Evolutionary conservation across 2,888 invertebrate genomes (phyloP), one percentile per base, ranked within the genome.

Genomic region (Pristionchus arcanus): DNA sequence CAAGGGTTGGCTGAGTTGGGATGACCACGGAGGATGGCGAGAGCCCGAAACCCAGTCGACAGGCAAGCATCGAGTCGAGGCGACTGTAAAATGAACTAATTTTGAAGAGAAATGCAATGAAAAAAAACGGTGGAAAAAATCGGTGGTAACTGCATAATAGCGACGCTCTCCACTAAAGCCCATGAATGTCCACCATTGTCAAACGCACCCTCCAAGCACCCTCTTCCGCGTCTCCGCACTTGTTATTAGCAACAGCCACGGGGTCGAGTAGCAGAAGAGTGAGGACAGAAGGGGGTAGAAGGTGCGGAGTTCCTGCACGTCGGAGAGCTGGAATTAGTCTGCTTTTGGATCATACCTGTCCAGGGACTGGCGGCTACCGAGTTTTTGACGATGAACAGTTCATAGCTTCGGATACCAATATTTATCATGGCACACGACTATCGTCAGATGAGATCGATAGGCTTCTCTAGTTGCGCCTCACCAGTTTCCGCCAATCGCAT

Each of bases 171-270:
- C n/a, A n/a, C n/a, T n/a, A n/a, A n/a, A n/a, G n/a, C n/a, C n/a
- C n/a, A n/a, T n/a, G n/a, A n/a, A n/a, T n/a, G n/a, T n/a, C n/a
- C n/a, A n/a, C n/a, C n/a, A n/a, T n/a, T n/a, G n/a, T n/a, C n/a
- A 7, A 42, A 42, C 83, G 5, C 1, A 84, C 84, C 84, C 25
- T 53, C 84, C 84, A 16, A 84, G 59, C 28, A 84, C 84, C 15
- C 84, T n/a, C 55, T 53, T 59, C 59, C 84, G 9, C 19, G 84
- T 84, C 34, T 84, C 84, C 28, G n/a, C 37, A 59, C 84, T 84
- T 0, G 84, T 59, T 13, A 84, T 34, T 0, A 84, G 25, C 31
- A 84, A 25, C 59, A 84, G 49, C 84, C 84, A 84, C 13, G 84
- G 84, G 11, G 59, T 59, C 25, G 59, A 59, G 59, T 59, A 84